Percentiles rank a stretch among this genome's conserved stretches.
phyloP scores from a whole-genome alignment of 2,113 vertebrate species.

The Bubo blakistoni region DNA sequence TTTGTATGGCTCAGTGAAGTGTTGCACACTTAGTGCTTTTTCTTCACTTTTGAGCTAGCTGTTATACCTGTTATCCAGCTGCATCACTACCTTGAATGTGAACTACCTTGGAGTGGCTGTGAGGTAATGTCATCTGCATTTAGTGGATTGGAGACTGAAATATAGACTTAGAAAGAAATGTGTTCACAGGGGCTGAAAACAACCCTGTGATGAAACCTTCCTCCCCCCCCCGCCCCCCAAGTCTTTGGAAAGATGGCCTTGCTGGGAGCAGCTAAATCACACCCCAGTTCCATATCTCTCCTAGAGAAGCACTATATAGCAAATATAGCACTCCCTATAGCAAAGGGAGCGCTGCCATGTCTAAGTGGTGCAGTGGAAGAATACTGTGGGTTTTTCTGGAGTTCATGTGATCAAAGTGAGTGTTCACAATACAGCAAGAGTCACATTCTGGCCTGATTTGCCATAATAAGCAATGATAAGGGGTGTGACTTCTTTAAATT shows the following conservation, averaged over 20 bases:
- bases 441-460: background rate
- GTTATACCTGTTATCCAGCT: too few species aligned
- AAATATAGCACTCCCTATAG: too few species aligned
- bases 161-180: background rate
- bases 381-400: background rate
- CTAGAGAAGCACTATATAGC: background rate
- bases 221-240: accelerated
- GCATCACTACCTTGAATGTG: background rate
- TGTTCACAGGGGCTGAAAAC: background rate
- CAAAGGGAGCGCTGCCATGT: background rate
- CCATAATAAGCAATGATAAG: background rate
- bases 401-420: background rate
- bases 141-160: background rate
- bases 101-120: background rate
- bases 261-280: background rate
- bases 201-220: background rate
- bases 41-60: background rate
- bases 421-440: background rate
- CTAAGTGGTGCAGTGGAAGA: background rate
- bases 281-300: background rate
- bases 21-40: background rate
- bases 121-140: background rate
- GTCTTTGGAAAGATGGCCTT: background rate
- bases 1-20: background rate
- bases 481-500: background rate